phyloP scores from a whole-genome alignment of 2,797 vertebrate genomes.

The Galago senegalensis region DNA sequence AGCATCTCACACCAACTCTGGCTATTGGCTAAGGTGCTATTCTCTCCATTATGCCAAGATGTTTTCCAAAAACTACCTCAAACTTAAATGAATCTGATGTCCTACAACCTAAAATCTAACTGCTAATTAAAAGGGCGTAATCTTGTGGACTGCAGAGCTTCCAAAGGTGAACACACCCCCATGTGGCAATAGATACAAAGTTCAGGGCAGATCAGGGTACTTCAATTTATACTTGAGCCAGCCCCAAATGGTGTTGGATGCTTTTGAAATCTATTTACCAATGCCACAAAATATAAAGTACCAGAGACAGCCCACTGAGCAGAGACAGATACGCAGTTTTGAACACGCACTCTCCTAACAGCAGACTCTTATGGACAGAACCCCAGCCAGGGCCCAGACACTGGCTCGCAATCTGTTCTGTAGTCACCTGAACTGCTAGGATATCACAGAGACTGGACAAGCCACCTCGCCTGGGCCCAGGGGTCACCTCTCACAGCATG shows the following conservation, averaged over 20 bases:
- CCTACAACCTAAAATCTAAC: not conserved
- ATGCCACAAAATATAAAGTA: too few relatives aligned
- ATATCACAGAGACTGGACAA: not conserved
- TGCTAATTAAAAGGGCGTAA: not conserved
- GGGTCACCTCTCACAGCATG: not conserved
- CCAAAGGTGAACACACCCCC: not conserved
- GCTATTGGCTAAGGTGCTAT: not conserved
- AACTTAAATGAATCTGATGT: not conserved
- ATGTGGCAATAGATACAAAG: not conserved
- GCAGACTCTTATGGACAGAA: not conserved
- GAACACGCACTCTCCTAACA: not conserved
- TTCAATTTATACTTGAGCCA: too few relatives aligned
- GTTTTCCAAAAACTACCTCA: not conserved
- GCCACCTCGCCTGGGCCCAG: not conserved
- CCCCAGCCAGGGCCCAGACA: rapidly evolving
- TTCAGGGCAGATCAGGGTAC: not conserved
- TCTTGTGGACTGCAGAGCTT: not conserved
- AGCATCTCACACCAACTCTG: not conserved
- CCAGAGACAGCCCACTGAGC: rapidly evolving
- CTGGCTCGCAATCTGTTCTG: not conserved
- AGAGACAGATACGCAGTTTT: rapidly evolving
- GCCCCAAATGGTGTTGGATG: too few relatives aligned
- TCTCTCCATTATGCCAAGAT: not conserved
- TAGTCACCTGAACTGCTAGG: not conserved
- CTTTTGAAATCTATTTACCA: too few relatives aligned